Evolutionary conservation across 2,113 vertebrate genomes (phyloP).

Genomic region (Mastomys natalensis): DNA sequence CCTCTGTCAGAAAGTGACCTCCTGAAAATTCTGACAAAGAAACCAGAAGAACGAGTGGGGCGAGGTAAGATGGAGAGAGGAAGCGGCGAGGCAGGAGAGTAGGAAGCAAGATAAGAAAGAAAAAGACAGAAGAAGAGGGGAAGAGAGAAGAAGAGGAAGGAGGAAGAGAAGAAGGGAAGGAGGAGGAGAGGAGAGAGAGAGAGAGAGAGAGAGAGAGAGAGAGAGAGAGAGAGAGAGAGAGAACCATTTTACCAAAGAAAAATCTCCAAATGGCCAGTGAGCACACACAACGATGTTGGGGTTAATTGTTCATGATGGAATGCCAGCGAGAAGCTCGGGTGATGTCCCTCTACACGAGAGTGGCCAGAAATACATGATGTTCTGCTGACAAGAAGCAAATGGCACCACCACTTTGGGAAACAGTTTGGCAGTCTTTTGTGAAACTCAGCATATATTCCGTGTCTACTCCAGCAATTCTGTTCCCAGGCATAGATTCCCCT

Average conservation of each 20-base stretch:
- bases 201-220: too few species aligned
- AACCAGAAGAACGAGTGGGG: not conserved
- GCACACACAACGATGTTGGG: not conserved
- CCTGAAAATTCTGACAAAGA: not conserved
- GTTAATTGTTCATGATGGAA: not conserved
- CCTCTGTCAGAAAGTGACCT: not conserved
- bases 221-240: not conserved
- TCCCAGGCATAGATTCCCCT: not conserved
- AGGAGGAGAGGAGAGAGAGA: too few species aligned
- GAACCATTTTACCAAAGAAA: not conserved
- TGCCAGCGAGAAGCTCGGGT: not conserved
- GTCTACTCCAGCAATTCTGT: not conserved
- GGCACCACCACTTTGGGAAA: not conserved
- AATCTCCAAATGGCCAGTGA: not conserved
- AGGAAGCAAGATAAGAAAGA: not conserved
- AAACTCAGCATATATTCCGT: not conserved
- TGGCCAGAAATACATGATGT: not conserved
- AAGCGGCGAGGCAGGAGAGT: not conserved
- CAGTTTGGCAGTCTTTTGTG: not conserved
- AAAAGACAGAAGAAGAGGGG: too few species aligned
- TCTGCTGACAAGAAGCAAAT: not conserved
- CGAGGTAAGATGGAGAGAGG: too few species aligned
- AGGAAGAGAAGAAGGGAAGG: too few species aligned
- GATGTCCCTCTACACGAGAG: not conserved
- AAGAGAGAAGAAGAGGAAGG: too few species aligned